These are phyloP conservation scores for Notodonta ziczac DNA, from an alignment of 2,888 invertebrate species.

Conservation along the genomic window DNA sequence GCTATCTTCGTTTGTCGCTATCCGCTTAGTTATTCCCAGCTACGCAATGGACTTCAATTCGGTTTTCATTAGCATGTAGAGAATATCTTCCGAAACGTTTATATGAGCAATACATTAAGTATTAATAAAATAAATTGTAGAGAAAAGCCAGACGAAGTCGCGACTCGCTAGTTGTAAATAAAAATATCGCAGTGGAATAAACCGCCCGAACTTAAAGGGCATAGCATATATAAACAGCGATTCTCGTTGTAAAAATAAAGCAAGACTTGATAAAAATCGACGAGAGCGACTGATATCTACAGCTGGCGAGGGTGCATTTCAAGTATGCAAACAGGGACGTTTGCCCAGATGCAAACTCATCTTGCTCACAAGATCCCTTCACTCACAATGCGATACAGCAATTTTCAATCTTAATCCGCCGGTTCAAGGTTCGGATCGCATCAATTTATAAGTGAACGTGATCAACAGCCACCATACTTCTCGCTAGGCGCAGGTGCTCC, in stretches of 20 bases:
- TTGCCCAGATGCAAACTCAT: constrained; percentile 53
- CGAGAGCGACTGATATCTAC: constrained; percentile 50
- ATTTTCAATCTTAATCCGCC: constrained; percentile 26
- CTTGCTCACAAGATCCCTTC: constrained; percentile 33
- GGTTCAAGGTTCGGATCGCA: constrained; percentile 20
- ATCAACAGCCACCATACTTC: constrained; percentile 27
- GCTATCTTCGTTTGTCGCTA: no score
- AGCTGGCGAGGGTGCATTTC: constrained; percentile 65
- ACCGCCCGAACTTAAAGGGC: background rate
- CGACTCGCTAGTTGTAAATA: background rate
- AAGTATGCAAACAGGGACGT: constrained; percentile 56
- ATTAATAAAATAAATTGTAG: no score
- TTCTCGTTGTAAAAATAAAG: constrained; percentile 43
- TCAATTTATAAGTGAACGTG: background rate
- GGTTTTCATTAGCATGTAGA: no score
- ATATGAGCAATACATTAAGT: no score
- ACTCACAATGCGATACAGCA: background rate
- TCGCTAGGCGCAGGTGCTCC: constrained; percentile 36
- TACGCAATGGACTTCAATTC: no score
- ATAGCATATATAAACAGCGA: background rate
- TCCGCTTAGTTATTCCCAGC: no score
- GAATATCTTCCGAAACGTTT: no score
- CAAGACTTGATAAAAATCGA: constrained; percentile 55
- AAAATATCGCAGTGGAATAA: constrained; percentile 1
- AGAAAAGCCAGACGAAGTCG: no score